Evolutionary conservation across 2,797 vertebrate genomes (phyloP).

Genomic region (Miichthys miiuy): DNA sequence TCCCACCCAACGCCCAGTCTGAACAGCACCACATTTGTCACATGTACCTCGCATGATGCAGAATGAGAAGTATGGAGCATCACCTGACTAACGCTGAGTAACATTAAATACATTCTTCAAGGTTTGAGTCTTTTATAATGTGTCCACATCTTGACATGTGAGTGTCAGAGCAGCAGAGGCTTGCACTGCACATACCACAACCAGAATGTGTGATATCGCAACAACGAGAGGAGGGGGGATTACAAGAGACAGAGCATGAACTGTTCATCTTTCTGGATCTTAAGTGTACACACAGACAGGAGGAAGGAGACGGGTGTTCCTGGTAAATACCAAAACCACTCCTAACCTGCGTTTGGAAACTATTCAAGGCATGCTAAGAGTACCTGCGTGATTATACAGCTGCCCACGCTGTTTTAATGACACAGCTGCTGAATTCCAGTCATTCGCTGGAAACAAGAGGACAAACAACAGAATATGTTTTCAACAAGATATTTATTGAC

Average conservation of each 20-base stretch:
- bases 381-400: conserved; percentile 65
- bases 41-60: background rate
- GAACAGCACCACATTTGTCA: conserved; percentile 13
- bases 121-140: conserved; percentile 17
- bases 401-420: conserved; percentile 35
- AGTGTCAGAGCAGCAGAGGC: conserved; percentile 9
- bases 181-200: conserved; percentile 35
- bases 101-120: conserved; percentile 33
- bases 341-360: conserved; percentile 55
- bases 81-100: conserved; percentile 24
- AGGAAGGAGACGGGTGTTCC: conserved; percentile 46
- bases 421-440: conserved; percentile 51
- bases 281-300: conserved; percentile 11
- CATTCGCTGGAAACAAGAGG: conserved; percentile 42
- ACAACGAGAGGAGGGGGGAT: background rate
- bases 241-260: background rate
- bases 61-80: background rate
- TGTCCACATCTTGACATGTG: background rate
- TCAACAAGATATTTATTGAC: conserved; percentile 74
- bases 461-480: conserved; percentile 28
- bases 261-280: conserved; percentile 5
- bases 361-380: conserved; percentile 56
- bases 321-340: conserved; percentile 54
- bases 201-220: conserved; percentile 29
- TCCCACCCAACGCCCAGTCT: conserved; percentile 41